These are phyloP conservation scores for Diaprepes abbreviatus DNA, from an alignment of 2,888 invertebrate species.

Conservation along the genomic window DNA sequence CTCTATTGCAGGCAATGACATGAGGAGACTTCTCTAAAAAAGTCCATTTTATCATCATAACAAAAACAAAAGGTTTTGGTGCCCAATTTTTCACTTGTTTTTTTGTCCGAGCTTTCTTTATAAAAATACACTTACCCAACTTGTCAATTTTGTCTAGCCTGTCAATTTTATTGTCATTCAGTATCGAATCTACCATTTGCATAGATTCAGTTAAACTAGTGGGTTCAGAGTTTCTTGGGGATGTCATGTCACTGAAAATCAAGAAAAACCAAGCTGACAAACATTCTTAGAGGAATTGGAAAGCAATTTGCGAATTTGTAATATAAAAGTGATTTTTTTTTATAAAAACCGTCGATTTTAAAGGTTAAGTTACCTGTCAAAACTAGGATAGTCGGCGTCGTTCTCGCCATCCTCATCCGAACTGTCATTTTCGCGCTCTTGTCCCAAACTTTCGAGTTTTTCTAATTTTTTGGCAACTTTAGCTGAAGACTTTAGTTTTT, in stretches of 20 bases:
- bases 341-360: neutral
- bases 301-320: too few relatives aligned
- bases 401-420: constrained; percentile 84
- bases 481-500: constrained; percentile 89
- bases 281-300: too few relatives aligned
- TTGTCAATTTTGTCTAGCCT: constrained; percentile 88
- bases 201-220: constrained; percentile 89
- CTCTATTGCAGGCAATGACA: too few relatives aligned
- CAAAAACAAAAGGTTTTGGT: too few relatives aligned
- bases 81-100: too few relatives aligned
- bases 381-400: constrained; percentile 81
- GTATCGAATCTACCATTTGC: constrained; percentile 89
- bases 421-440: constrained; percentile 78
- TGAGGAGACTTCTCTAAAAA: too few relatives aligned
- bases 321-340: too few relatives aligned
- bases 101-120: too few relatives aligned
- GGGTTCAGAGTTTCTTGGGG: constrained; percentile 83
- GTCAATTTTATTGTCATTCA: constrained; percentile 87
- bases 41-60: too few relatives aligned
- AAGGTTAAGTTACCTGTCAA: constrained; percentile 69
- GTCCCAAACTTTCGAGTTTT: constrained; percentile 85
- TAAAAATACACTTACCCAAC: constrained; percentile 64
- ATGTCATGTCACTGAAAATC: constrained; percentile 75
- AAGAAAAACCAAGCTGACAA: neutral
- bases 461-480: constrained; percentile 94